Conservation (phyloP, 2,797 vertebrate genomes). For the Pterois miles region DNA sequence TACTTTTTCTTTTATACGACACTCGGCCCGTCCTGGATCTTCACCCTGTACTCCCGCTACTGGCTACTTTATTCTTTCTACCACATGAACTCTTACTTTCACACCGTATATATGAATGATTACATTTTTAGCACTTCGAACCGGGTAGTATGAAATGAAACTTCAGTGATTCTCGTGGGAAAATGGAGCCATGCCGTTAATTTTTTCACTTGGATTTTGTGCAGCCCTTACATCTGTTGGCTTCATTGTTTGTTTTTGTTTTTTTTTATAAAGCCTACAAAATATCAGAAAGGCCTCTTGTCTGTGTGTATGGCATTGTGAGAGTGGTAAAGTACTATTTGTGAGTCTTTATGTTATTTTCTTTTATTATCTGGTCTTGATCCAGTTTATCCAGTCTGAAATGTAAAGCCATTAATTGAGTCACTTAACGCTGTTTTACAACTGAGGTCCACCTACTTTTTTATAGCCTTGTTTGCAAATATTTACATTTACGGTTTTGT, state of each 20-base stretch:
- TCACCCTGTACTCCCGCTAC: conserved; percentile 28
- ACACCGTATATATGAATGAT: conserved; percentile 64
- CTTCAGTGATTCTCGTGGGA: conserved; percentile 29
- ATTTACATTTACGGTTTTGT: conserved; percentile 68
- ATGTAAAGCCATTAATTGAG: conserved; percentile 69
- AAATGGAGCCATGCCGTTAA: conserved; percentile 43
- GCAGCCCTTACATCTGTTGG: conserved; percentile 53
- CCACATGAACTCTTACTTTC: conserved; percentile 65
- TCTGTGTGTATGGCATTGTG: conserved; percentile 72
- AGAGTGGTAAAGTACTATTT: conserved; percentile 70
- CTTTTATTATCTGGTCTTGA: conserved; percentile 64
- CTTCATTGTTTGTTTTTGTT: conserved; percentile 45
- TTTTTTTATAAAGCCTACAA: conserved; percentile 67
- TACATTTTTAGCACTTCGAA: conserved; percentile 73
- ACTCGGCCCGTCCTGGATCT: conserved; percentile 52
- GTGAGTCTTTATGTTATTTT: conserved; percentile 71
- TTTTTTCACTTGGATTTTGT: conserved; percentile 51
- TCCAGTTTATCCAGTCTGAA: conserved; percentile 64
- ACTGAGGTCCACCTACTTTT: conserved; percentile 69
- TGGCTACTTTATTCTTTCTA: conserved; percentile 51
- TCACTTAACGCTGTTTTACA: conserved; percentile 68
- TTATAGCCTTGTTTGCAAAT: conserved; percentile 72
- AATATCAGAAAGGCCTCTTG: conserved; percentile 69
- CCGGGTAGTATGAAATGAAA: conserved; percentile 46
- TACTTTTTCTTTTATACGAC: conserved; percentile 67